phyloP scores from a whole-genome alignment of 1,140 invertebrate species.

The Euura saliciscinereae region DNA sequence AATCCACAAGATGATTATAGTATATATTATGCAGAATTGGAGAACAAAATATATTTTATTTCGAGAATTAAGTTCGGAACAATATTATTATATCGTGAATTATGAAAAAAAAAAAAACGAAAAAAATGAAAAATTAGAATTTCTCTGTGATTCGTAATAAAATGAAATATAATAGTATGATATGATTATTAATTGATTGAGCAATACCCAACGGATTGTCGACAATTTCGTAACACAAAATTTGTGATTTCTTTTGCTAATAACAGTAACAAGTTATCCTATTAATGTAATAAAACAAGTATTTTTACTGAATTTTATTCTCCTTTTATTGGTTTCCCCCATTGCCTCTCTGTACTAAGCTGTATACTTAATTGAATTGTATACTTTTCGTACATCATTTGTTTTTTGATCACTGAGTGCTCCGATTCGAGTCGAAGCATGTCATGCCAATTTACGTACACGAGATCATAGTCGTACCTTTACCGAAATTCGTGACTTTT shows the following conservation, averaged over 20 bases:
- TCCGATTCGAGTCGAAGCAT: no score
- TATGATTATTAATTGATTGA: constrained; percentile 23
- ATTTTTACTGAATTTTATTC: constrained; percentile 36
- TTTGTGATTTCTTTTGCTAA: constrained; percentile 44
- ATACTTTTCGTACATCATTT: no score
- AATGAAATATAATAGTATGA: constrained; percentile 20
- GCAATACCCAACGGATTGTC: constrained; percentile 30
- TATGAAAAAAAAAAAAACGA: constrained; percentile 20
- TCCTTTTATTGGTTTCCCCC: no score
- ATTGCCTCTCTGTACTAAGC: no score
- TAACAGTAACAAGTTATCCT: constrained; percentile 40
- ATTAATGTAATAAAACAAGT: constrained; percentile 46
- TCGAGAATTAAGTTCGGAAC: constrained; percentile 41
- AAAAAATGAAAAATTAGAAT: constrained; percentile 41
- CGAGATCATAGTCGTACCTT: no score
- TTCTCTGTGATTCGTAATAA: constrained; percentile 49
- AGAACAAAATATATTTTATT: constrained; percentile 47
- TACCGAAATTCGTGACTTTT: no score
- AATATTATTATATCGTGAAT: constrained; percentile 18
- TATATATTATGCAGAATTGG: constrained; percentile 18
- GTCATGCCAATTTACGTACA: no score
- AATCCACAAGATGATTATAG: no score
- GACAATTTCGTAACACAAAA: constrained; percentile 34
- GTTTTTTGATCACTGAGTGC: no score
- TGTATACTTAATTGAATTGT: no score